A percentile compares a stretch with the other conserved stretches of the same genome.
Evolutionary conservation across 2,888 invertebrate genomes (phyloP).

Genomic region (Agrochola litura): DNA sequence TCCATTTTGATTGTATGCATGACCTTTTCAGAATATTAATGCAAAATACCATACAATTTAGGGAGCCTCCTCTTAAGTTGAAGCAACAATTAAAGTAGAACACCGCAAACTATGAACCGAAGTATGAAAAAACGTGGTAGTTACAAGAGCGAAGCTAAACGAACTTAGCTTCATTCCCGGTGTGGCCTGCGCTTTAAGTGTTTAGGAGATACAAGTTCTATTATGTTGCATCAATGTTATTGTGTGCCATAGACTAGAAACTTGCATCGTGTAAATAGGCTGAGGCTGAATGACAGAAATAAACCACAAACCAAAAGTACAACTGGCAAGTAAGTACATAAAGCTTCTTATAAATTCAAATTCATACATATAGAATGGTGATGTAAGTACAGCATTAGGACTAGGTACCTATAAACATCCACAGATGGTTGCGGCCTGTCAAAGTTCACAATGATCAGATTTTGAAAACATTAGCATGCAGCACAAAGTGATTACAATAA

Average conservation of each 20-base stretch:
- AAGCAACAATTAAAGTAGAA: background rate
- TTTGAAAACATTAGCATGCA: constrained; percentile 19
- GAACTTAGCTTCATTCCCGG: too few relatives aligned
- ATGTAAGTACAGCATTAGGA: background rate
- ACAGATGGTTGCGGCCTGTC: background rate
- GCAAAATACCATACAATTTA: too few relatives aligned
- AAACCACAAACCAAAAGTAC: background rate
- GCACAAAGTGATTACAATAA: constrained; percentile 28
- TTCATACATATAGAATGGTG: background rate
- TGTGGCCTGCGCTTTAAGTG: too few relatives aligned
- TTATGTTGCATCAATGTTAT: too few relatives aligned
- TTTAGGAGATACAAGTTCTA: background rate
- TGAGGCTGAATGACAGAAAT: background rate
- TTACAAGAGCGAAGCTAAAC: too few relatives aligned
- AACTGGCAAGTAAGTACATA: background rate
- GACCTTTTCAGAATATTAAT: too few relatives aligned
- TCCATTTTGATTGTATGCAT: too few relatives aligned
- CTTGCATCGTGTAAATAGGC: too few relatives aligned
- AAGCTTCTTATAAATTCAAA: background rate
- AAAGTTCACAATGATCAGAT: constrained; percentile 3
- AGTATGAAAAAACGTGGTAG: too few relatives aligned
- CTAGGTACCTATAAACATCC: too few relatives aligned
- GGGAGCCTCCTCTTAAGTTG: background rate
- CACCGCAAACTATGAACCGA: too few relatives aligned
- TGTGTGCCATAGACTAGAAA: background rate